A percentile compares a stretch with the other conserved stretches of the same genome.
phyloP scores from a whole-genome alignment of 2,888 invertebrate genomes.

The Phyto melanocephala region DNA sequence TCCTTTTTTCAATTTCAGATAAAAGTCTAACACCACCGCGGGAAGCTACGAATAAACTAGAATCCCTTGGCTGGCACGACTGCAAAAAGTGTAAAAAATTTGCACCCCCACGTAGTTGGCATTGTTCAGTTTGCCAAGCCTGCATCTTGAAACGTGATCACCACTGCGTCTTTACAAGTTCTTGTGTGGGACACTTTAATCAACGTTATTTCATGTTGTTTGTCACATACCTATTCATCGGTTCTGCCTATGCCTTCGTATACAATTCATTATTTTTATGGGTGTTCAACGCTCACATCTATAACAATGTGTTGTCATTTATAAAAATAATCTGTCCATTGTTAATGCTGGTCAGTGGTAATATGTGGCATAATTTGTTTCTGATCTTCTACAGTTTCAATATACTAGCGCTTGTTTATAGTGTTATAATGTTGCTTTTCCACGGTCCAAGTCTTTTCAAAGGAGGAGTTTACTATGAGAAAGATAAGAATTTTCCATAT shows the following conservation, averaged over 20 bases:
- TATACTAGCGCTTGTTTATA: conserved; percentile 83
- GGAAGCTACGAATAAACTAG: conserved; percentile 22
- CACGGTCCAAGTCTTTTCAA: conserved; percentile 85
- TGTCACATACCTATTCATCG: conserved; percentile 85
- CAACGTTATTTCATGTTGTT: conserved; percentile 91
- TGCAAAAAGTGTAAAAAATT: conserved; percentile 87
- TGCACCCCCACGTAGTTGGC: conserved; percentile 92
- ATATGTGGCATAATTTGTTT: conserved; percentile 83
- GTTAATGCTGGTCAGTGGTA: conserved; percentile 84
- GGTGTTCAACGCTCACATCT: conserved; percentile 70
- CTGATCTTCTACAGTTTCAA: conserved; percentile 86
- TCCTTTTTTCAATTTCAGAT: conserved; percentile 63
- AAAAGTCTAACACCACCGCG: conserved; percentile 66
- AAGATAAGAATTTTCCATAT: conserved; percentile 80
- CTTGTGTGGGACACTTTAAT: conserved; percentile 92
- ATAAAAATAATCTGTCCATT: conserved; percentile 87
- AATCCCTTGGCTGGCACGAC: conserved; percentile 82
- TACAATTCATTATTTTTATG: conserved; percentile 86
- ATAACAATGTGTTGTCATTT: conserved; percentile 80
- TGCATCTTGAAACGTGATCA: conserved; percentile 92
- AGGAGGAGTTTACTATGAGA: conserved; percentile 83
- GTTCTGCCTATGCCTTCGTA: conserved; percentile 84
- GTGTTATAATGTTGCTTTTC: conserved; percentile 84
- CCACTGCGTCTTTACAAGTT: conserved; percentile 92
- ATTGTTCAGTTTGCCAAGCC: conserved; percentile 87